These are phyloP conservation scores for Chamaea fasciata DNA, from an alignment of 2,113 vertebrate species.

Conservation along the genomic window DNA sequence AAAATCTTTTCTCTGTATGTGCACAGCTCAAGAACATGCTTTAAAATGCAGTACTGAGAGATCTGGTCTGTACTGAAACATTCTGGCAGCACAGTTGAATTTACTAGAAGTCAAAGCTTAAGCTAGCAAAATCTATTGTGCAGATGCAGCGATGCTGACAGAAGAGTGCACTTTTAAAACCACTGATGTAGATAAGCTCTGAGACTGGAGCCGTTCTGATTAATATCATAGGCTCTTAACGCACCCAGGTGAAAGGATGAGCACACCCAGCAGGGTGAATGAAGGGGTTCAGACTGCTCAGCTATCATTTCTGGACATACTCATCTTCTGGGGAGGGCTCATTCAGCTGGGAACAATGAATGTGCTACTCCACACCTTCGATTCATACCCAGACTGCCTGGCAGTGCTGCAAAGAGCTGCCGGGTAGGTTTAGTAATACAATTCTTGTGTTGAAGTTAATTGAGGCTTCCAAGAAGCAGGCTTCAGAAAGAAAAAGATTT, in stretches of 20 bases:
- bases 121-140: conserved; percentile 44
- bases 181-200: conserved; percentile 52
- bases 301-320: background rate
- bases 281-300: background rate
- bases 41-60: background rate
- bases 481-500: background rate
- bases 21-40: background rate
- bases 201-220: conserved; percentile 46
- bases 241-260: conserved; percentile 49
- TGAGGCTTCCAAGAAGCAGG: background rate
- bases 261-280: background rate
- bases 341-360: conserved; percentile 11
- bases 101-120: conserved; percentile 40
- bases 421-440: background rate
- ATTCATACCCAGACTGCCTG: background rate
- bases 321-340: background rate
- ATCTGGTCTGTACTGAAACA: background rate
- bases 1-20: background rate
- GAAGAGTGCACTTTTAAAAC: conserved; percentile 41
- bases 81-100: conserved; percentile 5
- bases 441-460: background rate
- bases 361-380: background rate
- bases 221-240: conserved; percentile 37
- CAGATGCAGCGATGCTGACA: conserved; percentile 30
- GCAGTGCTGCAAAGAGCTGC: background rate